phyloP scores from a whole-genome alignment of 2,113 vertebrate genomes.

The Girardinichthys multiradiatus region DNA sequence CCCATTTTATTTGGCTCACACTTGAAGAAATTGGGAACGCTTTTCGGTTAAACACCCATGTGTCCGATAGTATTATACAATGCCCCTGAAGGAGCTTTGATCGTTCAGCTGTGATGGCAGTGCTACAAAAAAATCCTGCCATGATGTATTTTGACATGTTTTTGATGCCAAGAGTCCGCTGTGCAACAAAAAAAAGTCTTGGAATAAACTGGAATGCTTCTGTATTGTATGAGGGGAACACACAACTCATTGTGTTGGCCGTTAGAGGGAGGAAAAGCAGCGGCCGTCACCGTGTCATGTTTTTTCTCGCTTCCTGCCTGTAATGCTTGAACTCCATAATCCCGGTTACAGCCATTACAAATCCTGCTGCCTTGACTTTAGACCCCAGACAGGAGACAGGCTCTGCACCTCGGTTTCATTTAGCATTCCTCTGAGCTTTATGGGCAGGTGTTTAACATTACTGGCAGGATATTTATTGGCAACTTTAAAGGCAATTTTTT shows the following conservation, averaged over 20 bases:
- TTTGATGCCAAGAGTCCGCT: conserved; percentile 29
- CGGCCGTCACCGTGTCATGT: conserved; percentile 45
- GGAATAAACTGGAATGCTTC: conserved; percentile 30
- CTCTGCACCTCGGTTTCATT: conserved; percentile 82
- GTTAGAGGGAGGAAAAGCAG: conserved; percentile 41
- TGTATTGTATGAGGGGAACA: conserved; percentile 21
- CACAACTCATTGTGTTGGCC: conserved; percentile 29
- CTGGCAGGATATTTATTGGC: conserved; percentile 82
- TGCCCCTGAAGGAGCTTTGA: conserved; percentile 46
- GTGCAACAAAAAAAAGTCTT: conserved; percentile 15
- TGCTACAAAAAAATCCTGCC: conserved; percentile 11
- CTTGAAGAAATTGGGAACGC: conserved; percentile 34
- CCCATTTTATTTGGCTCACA: conserved; percentile 54
- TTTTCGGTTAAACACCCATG: conserved; percentile 47
- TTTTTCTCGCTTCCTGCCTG: conserved; percentile 66
- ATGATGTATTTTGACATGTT: conserved; percentile 47
- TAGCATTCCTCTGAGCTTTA: conserved; percentile 84
- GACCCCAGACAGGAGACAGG: conserved; percentile 80
- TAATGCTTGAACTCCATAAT: conserved; percentile 79
- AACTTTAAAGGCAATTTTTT: conserved; percentile 81
- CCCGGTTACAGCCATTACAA: conserved; percentile 81
- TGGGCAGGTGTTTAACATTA: conserved; percentile 86
- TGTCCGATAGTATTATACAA: conserved; percentile 48
- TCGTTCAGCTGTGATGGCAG: conserved; percentile 43
- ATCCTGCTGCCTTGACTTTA: conserved; percentile 81